Base-by-base conservation (phyloP, 2,888 invertebrate genomes). In the Smittia sp. region DNA sequence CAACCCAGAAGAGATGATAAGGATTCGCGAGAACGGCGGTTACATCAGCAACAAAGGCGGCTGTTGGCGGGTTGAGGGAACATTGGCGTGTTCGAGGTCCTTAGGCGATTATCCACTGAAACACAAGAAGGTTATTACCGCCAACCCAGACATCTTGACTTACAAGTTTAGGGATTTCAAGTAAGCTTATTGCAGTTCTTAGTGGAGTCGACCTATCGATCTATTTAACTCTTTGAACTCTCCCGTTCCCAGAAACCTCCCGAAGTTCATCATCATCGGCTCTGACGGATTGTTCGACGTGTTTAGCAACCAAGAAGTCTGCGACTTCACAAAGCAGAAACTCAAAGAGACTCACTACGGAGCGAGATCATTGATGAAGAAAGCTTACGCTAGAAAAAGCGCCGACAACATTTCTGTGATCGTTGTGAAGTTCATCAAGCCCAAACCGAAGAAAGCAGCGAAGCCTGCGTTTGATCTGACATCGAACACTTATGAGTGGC, bases 31-130 rank as follows among this genome's bases (percentile, higher is more conserved):
- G 0, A 98, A 97, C 39, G 98, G 98, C 2, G 98, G 98, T 68
- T 38, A 9, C 11, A 20, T 72, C 1, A 18, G 9, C 1, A 58
- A 72, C 20, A 72, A 72, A 39, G 58, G 25, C 1, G 70, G 58
- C 9, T 69, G 69, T 9, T 98, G 93, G 91, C 86, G 98, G 77
- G 98, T 99, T n/a, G 98, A 99, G 83, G 98, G 98, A 1, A 96
- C 96, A 84, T 85, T 99, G 76, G 98, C 99, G 0, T 84, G 99
- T 67, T 98, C 98, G 1, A 86, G 98, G 76, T 98, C 99, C 0
- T 85, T 99, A 1, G 99, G 99, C 0, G 99, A 99, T 84, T 99
- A 96, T 82, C 90, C 93, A 75, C 99, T 97, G 83, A 99, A 99
- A 83, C 87, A 90, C 77, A 98, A 98, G 52, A 72, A 72, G 38